A percentile compares a stretch with the other conserved stretches of the same genome.
phyloP scores from a whole-genome alignment of 2,888 invertebrate genomes.

The Teleiodes luculella region DNA sequence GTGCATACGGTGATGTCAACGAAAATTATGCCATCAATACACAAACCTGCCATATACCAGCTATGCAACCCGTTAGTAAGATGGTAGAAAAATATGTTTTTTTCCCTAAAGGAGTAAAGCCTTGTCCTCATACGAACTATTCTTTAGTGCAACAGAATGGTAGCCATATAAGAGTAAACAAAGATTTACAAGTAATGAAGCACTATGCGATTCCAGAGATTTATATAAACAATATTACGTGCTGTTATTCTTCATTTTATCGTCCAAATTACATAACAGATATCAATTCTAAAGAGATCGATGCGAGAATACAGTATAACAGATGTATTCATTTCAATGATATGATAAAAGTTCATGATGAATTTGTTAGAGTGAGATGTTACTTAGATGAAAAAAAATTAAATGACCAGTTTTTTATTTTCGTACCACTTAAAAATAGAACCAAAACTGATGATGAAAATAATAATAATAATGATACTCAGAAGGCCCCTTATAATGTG shows the following conservation, averaged over 20 bases:
- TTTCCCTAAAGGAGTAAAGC: not conserved
- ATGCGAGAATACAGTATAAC: constrained; percentile 50
- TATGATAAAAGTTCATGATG: constrained; percentile 57
- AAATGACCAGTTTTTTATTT: constrained; percentile 16
- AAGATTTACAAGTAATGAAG: not conserved
- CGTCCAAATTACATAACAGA: constrained; percentile 30
- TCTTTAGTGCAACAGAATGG: not conserved
- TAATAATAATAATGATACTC: not conserved
- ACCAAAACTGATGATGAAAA: no score
- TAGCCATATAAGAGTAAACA: not conserved
- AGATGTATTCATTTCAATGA: constrained; percentile 62
- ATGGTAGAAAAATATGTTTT: not conserved
- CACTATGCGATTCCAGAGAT: not conserved
- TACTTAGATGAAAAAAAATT: constrained; percentile 70
- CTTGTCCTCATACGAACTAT: not conserved
- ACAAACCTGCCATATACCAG: not conserved
- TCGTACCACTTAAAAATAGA: not conserved
- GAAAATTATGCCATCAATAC: not conserved
- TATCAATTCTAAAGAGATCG: constrained; percentile 18
- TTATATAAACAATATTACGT: constrained; percentile 30
- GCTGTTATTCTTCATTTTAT: constrained; percentile 79
- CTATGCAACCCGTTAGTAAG: not conserved
- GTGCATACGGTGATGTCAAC: not conserved
- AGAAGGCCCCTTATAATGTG: constrained; percentile 74
- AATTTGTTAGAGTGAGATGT: constrained; percentile 84